Evolutionary conservation across 2,888 invertebrate species (phyloP), one percentile per base, ranked within the genome.

Genomic region (Ecliptopera silaceata): DNA sequence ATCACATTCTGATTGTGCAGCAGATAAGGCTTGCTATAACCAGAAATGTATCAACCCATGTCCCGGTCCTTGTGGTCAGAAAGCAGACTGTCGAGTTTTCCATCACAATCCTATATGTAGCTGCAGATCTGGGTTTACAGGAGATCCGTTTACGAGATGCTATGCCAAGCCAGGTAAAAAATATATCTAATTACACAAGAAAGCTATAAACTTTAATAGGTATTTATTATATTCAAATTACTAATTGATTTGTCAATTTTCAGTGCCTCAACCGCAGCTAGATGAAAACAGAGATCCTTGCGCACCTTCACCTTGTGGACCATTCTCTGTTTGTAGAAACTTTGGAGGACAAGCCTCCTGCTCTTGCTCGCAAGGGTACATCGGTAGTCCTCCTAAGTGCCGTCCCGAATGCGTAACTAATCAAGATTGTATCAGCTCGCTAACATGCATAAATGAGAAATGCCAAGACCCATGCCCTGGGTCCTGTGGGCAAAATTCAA

Each of bases 21-120:
- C 88, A 43, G 89, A 93, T 55, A 93, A 92, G 74, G 93, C 95
- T 13, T 95, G 95, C 74, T 79, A 94, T 41, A 94, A 94, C 73
- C 93, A 94, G 71, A 95, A 94, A 82, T 96, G 95, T 79, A 77
- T 91, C 3, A 94, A 95, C 76, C 95, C 95, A 48, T 96, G 95
- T 66, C 93, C 93, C 18, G 94, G 94, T 29, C 92, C 94, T 15
- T 96, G 96, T 75, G 96, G 96, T 11, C 87, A 93, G 64, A 93
- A 94, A 71, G 92, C 95, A 29, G 92, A 93, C 61, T 96, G 96
- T 76, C 92, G 93, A 75, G 95, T 95, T 5, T 93, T 94, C 59
- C 94, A 95, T 76, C 95, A 95, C 74, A 94, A 94, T 74, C 94
- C 95, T 1, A 94, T 95, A 66, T 95, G 95, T 73, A 93, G 93